These are phyloP conservation scores for Sinocyclocheilus anshuiensis DNA, from an alignment of 2,113 vertebrate genomes.

Conservation along the genomic window DNA sequence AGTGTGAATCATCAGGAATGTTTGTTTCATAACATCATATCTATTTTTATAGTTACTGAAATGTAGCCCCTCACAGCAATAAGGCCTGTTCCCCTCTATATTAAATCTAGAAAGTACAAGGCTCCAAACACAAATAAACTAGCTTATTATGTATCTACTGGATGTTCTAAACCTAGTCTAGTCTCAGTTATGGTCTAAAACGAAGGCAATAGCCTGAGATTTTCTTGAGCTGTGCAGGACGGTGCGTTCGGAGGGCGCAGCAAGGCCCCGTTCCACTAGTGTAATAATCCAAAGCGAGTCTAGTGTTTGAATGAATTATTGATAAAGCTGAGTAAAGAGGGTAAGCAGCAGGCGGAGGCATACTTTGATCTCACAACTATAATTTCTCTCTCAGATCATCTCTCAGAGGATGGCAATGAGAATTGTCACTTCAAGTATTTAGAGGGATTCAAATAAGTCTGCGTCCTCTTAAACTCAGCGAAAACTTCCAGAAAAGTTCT, in stretches of 20 bases:
- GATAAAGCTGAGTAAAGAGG: conserved; percentile 31
- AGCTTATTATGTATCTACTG: neutral
- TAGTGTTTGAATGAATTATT: conserved; percentile 51
- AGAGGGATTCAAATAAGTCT: conserved; percentile 39
- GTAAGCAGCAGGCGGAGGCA: conserved; percentile 42
- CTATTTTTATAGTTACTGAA: no score
- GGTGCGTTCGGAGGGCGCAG: conserved; percentile 3
- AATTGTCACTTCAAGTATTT: conserved; percentile 42
- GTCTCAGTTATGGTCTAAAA: neutral
- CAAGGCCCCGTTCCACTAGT: conserved; percentile 36
- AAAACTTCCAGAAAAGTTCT: conserved; percentile 36
- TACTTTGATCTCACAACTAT: conserved; percentile 48
- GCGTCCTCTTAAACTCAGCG: conserved; percentile 23
- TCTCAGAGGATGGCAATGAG: conserved; percentile 18
- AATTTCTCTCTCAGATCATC: conserved; percentile 48
- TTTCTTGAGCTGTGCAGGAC: neutral
- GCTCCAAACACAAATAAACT: neutral
- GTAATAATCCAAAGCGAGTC: conserved; percentile 50
- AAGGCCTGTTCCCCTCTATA: neutral
- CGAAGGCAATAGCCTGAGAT: neutral
- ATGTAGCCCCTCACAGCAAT: no score
- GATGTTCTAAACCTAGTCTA: neutral
- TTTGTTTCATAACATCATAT: neutral
- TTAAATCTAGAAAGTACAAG: neutral
- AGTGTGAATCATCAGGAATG: neutral